phyloP scores from a whole-genome alignment of 2,113 vertebrate genomes.

The Phrynocephalus versicolor region DNA sequence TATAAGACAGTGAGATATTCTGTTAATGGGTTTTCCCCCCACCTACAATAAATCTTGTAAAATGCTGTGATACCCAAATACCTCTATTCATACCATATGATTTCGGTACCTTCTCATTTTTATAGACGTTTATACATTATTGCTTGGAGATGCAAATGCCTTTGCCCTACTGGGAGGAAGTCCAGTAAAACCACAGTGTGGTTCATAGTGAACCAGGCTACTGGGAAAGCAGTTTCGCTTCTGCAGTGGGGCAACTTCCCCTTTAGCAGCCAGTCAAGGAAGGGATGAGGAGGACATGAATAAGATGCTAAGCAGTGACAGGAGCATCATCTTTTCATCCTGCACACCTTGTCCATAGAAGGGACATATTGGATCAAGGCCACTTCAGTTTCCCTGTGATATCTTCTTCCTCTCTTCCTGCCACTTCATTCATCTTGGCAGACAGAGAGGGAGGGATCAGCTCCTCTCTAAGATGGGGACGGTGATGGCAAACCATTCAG shows the following conservation, averaged over 20 bases:
- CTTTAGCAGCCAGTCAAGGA: neutral
- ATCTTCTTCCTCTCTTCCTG: neutral
- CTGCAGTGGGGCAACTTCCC: neutral
- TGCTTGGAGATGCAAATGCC: neutral
- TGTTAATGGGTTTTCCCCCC: no score
- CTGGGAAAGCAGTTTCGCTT: slow-evolving; percentile 8
- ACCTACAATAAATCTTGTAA: no score
- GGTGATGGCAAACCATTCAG: neutral
- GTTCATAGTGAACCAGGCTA: neutral
- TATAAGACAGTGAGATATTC: no score
- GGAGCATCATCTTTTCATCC: neutral
- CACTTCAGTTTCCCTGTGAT: neutral
- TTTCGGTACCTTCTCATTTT: neutral
- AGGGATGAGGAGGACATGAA: neutral
- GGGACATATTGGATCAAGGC: neutral
- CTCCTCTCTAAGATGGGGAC: neutral
- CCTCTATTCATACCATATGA: neutral
- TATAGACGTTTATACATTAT: neutral
- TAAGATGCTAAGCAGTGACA: neutral
- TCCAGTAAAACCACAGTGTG: neutral
- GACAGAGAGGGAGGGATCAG: neutral
- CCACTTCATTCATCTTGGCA: neutral
- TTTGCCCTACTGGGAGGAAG: neutral
- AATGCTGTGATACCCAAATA: no score
- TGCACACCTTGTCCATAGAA: neutral